These are phyloP conservation scores for Thelaira solivaga DNA, from an alignment of 2,888 invertebrate species.

Conservation along the genomic window DNA sequence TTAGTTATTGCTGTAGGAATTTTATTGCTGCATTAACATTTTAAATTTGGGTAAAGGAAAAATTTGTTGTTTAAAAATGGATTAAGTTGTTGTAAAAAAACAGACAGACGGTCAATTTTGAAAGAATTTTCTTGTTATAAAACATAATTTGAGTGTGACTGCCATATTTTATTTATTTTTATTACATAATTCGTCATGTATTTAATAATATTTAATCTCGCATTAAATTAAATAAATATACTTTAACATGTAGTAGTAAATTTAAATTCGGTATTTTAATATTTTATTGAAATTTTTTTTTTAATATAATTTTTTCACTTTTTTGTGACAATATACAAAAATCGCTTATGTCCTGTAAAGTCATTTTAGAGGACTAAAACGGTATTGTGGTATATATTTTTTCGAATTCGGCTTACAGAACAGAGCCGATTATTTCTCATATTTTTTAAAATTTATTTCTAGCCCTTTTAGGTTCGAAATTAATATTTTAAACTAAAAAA, in stretches of 20 bases:
- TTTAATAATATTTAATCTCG: constrained; percentile 48
- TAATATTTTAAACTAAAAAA: too few relatives aligned
- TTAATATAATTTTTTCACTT: neutral
- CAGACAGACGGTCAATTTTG: too few relatives aligned
- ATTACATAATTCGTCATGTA: constrained; percentile 3
- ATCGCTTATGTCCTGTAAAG: too few relatives aligned
- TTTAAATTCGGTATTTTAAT: constrained; percentile 21
- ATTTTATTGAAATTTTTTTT: constrained; percentile 10
- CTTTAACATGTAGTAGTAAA: constrained; percentile 17
- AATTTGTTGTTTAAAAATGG: neutral
- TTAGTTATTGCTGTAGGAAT: neutral
- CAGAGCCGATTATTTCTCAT: too few relatives aligned
- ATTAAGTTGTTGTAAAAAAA: neutral
- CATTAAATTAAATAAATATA: constrained; percentile 42
- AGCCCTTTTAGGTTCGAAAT: too few relatives aligned
- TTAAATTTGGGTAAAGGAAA: neutral
- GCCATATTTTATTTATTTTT: neutral
- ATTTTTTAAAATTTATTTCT: too few relatives aligned
- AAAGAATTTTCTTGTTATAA: neutral
- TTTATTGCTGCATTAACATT: constrained; percentile 16
- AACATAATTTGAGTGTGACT: neutral
- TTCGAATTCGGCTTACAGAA: too few relatives aligned
- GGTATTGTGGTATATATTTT: too few relatives aligned
- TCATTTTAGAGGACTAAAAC: too few relatives aligned
- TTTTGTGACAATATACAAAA: too few relatives aligned